These are phyloP conservation scores for Aphrophora alni DNA, from an alignment of 2,888 invertebrate species.

Conservation along the genomic window DNA sequence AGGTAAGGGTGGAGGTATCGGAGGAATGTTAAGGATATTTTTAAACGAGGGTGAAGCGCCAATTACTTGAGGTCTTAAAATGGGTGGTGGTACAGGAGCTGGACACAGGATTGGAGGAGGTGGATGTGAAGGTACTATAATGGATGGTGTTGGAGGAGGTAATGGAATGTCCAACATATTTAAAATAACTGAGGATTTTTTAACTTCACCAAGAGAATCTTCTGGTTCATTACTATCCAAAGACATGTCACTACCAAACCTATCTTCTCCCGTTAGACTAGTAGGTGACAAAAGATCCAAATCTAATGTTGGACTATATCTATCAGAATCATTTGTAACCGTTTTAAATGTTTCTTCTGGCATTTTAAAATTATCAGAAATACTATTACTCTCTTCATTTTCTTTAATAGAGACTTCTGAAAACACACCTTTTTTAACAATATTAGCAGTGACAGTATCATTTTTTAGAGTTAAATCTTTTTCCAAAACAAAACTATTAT, in stretches of 20 bases:
- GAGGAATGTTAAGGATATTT: constrained; percentile 45
- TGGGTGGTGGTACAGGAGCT: constrained; percentile 33
- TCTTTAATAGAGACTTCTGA: constrained; percentile 7
- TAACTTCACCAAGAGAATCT: background rate
- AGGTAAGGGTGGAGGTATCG: constrained; percentile 18
- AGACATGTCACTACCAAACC: constrained; percentile 31
- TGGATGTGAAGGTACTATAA: background rate
- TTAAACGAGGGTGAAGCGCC: constrained; percentile 44
- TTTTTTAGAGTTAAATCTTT: constrained; percentile 16
- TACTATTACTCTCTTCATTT: background rate
- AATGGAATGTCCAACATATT: constrained; percentile 45
- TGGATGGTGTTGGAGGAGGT: constrained; percentile 11
- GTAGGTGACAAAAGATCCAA: constrained; percentile 31
- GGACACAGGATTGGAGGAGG: constrained; percentile 13
- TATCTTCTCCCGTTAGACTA: constrained; percentile 18
- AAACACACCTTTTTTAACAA: background rate
- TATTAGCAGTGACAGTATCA: background rate
- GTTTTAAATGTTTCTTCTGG: background rate
- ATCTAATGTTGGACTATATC: constrained; percentile 36
- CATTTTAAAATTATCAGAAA: background rate
- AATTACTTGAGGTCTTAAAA: constrained; percentile 15
- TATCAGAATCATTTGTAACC: constrained; percentile 26
- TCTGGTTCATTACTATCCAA: constrained; percentile 27
- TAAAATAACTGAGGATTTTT: background rate
- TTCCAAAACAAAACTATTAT: constrained; percentile 30